phyloP scores from a whole-genome alignment of 2,888 invertebrate genomes.

The Lycaena phlaeas region DNA sequence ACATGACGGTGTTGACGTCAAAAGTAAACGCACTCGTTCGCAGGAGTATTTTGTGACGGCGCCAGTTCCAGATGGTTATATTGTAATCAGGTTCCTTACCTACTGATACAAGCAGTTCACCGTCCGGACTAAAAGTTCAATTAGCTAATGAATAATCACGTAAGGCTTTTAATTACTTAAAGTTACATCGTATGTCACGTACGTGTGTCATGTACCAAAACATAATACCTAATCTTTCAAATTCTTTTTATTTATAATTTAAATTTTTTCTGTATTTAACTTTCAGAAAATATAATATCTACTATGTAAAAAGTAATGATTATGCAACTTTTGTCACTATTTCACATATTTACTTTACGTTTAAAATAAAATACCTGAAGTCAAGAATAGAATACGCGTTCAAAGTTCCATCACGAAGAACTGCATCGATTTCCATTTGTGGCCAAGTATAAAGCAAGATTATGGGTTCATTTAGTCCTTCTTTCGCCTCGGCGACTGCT shows the following conservation, averaged over 20 bases:
- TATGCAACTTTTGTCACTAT: too few species aligned
- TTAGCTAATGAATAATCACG: too few species aligned
- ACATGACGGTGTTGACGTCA: constrained; percentile 84
- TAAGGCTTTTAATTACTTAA: too few species aligned
- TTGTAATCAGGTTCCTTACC: constrained; percentile 90
- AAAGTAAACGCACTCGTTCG: constrained; percentile 88
- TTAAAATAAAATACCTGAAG: constrained; percentile 75
- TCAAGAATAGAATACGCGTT: constrained; percentile 80
- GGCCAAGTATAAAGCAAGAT: constrained; percentile 91
- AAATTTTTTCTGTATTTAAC: too few species aligned
- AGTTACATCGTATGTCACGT: too few species aligned
- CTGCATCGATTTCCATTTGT: constrained; percentile 79
- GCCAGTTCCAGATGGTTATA: constrained; percentile 93
- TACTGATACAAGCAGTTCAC: constrained; percentile 84
- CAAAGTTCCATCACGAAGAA: constrained; percentile 84
- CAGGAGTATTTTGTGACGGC: constrained; percentile 80
- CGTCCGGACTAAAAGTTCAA: constrained; percentile 77
- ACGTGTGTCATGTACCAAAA: too few species aligned
- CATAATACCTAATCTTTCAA: too few species aligned
- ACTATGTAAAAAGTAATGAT: too few species aligned
- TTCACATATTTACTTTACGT: neutral
- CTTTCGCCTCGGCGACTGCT: constrained; percentile 83
- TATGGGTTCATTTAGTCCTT: constrained; percentile 73
- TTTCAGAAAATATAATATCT: too few species aligned
- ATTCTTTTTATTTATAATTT: too few species aligned